phyloP scores from a whole-genome alignment of 2,113 vertebrate species.

The Orthonyx spaldingii region DNA sequence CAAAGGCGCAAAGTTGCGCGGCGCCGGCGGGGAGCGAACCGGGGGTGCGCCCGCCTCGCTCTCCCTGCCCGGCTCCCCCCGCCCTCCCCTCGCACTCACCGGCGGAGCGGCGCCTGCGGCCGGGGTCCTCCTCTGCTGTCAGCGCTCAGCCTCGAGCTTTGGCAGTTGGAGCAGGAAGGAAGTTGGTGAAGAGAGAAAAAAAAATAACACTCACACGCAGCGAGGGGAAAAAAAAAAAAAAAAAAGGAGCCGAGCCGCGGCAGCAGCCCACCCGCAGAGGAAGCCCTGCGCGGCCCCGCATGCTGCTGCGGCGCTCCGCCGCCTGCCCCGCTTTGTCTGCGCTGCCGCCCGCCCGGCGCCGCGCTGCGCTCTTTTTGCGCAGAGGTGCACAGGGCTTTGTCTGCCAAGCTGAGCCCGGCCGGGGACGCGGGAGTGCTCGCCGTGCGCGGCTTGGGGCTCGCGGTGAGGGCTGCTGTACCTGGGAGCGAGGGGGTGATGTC shows the following conservation, averaged over 20 bases:
- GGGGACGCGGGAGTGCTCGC: neutral
- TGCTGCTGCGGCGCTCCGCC: conserved; percentile 3
- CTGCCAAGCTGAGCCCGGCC: neutral
- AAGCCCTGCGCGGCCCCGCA: conserved; percentile 50
- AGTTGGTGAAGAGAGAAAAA: conserved; percentile 58
- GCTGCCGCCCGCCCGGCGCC: neutral
- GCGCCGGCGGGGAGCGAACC: neutral
- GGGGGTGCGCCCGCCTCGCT: neutral
- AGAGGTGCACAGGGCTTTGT: neutral
- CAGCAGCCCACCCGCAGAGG: conserved; percentile 61
- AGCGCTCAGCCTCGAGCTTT: conserved; percentile 52
- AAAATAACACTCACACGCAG: neutral
- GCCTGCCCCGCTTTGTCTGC: conserved; percentile 24
- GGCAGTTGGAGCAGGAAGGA: conserved; percentile 80
- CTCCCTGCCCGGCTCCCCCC: neutral
- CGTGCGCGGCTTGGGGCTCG: neutral
- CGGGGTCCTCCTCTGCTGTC: conserved; percentile 56
- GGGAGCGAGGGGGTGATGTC: rapidly evolving
- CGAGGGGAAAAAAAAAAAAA: neutral
- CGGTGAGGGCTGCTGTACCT: neutral
- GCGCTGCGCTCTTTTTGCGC: neutral
- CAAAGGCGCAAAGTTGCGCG: neutral
- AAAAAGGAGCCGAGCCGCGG: neutral
- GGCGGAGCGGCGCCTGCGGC: conserved; percentile 19
- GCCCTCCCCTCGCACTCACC: neutral